Conservation (phyloP, 2,113 vertebrate genomes). For the Mus musculus region DNA sequence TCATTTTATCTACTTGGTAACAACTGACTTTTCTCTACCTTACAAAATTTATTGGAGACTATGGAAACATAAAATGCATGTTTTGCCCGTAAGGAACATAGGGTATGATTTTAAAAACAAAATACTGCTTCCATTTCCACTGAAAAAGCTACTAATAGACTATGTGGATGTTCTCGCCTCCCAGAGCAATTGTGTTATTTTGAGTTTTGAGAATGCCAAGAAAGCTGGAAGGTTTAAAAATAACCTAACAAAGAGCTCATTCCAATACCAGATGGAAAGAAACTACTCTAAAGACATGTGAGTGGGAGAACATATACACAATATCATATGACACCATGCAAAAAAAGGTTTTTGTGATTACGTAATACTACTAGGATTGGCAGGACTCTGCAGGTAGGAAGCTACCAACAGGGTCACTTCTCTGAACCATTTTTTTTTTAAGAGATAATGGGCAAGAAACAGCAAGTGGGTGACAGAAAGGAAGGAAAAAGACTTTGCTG, state of each 20-base stretch:
- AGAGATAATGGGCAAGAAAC: conserved; percentile 59
- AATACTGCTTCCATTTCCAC: conserved; percentile 74
- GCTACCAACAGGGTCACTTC: conserved; percentile 50
- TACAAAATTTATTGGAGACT: conserved; percentile 63
- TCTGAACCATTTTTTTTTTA: conserved; percentile 59
- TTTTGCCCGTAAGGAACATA: conserved; percentile 63
- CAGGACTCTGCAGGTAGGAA: conserved; percentile 72
- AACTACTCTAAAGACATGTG: conserved; percentile 79
- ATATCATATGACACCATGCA: conserved; percentile 72
- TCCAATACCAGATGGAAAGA: conserved; percentile 80
- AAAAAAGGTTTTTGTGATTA: conserved; percentile 69
- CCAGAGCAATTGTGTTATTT: conserved; percentile 79
- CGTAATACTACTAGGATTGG: conserved; percentile 60
- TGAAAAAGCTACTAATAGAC: conserved; percentile 68
- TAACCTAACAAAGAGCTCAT: conserved; percentile 77
- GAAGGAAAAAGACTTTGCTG: conserved; percentile 19
- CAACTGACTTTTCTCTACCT: conserved; percentile 62
- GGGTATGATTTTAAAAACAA: conserved; percentile 73
- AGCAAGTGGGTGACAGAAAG: conserved; percentile 54
- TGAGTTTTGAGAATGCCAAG: conserved; percentile 70
- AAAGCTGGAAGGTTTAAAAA: conserved; percentile 81
- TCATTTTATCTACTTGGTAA: conserved; percentile 63
- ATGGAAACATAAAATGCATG: conserved; percentile 64
- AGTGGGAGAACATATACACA: conserved; percentile 78
- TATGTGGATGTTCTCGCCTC: conserved; percentile 70